Evolutionary conservation across 37 sponge, comb jelly and placozoan species (phyloP).

Genomic region (Agelas oroides): DNA sequence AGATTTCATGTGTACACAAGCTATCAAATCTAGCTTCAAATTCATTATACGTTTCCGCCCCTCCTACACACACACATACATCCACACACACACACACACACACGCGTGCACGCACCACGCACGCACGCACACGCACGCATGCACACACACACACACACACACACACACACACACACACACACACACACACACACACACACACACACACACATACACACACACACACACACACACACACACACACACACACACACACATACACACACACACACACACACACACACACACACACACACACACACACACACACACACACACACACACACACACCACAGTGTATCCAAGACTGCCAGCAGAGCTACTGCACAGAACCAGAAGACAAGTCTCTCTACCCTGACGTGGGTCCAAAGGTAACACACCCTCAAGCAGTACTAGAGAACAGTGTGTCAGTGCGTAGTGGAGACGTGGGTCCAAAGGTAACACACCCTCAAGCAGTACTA

Average conservation of each 20-base stretch:
- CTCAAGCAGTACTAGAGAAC: too few relatives aligned
- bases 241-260: conserved; percentile 5
- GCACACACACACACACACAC: conserved; percentile 20
- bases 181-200: too few relatives aligned
- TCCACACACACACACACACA: conserved; percentile 19
- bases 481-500: too few relatives aligned
- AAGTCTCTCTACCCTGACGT: conserved; percentile 16
- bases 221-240: conserved; percentile 20
- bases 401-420: conserved; percentile 53
- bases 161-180: background rate
- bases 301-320: conserved; percentile 25
- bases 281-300: conserved; percentile 20
- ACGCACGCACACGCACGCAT: conserved; percentile 13
- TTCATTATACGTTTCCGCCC: too few relatives aligned
- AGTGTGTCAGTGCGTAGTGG: too few relatives aligned
- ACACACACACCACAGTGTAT: conserved; percentile 22
- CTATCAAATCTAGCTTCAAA: too few relatives aligned
- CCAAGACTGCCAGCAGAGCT: conserved; percentile 4
- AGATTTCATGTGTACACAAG: too few relatives aligned
- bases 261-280: conserved; percentile 29
- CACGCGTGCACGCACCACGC: background rate
- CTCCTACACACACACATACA: too few relatives aligned
- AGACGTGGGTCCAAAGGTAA: conserved; percentile 44
- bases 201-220: background rate
- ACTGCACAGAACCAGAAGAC: conserved; percentile 8